Percentiles rank a stretch among this genome's conserved stretches.
Evolutionary conservation across 1,140 invertebrate genomes (phyloP).

Genomic region (Brachionus calyciflorus): DNA sequence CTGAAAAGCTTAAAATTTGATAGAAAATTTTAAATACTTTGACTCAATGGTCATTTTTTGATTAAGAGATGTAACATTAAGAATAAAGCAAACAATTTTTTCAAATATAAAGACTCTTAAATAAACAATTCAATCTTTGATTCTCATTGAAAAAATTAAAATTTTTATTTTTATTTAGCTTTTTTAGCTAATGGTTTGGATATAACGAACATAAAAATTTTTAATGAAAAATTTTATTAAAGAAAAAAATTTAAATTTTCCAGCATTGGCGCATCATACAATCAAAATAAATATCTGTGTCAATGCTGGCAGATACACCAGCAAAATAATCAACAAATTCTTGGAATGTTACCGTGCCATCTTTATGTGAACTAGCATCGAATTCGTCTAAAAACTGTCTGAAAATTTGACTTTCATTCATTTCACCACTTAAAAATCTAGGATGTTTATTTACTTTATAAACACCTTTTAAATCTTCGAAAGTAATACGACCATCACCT

Average conservation of each 20-base stretch:
- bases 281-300: conserved; percentile 57
- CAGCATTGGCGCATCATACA: conserved; percentile 58
- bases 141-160: too few species aligned
- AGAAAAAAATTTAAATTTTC: conserved; percentile 48
- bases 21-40: too few species aligned
- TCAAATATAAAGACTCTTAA: too few species aligned
- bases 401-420: conserved; percentile 79
- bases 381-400: conserved; percentile 83
- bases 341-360: conserved; percentile 67
- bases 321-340: conserved; percentile 57
- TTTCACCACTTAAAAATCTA: conserved; percentile 80
- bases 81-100: too few species aligned
- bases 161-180: too few species aligned
- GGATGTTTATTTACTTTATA: conserved; percentile 78
- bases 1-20: too few species aligned
- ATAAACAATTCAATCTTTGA: too few species aligned
- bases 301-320: conserved; percentile 55
- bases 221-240: not conserved
- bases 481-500: conserved; percentile 67
- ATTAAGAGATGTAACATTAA: too few species aligned
- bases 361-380: conserved; percentile 71
- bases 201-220: too few species aligned
- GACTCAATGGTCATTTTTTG: too few species aligned
- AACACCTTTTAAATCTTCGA: conserved; percentile 67
- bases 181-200: too few species aligned